Evolutionary conservation across 2,113 vertebrate species (phyloP), one percentile per base, ranked within the genome.

Genomic region (Sorex araneus): DNA sequence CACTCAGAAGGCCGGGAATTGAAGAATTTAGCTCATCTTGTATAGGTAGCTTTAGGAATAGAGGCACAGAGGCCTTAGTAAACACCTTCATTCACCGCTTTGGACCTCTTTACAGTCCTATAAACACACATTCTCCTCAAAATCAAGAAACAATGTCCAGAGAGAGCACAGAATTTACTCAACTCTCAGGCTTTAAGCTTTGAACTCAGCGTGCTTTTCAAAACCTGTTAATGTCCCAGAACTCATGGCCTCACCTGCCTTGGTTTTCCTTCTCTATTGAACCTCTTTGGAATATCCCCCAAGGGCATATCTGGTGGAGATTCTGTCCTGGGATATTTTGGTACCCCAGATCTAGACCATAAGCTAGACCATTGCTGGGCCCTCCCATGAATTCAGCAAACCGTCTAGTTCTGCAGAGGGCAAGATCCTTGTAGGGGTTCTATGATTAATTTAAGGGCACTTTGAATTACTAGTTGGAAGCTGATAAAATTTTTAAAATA

Each of bases 11-110:
- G 4, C 47, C 73, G 76, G 9, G 19, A 67, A 66, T 3, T 70
- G 9, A 8, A 13, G 40, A 6, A 8, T 60, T n/a, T 40, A 80
- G 50, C 25, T 19, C 36, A 34, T 84, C 11, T 21, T 78, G 83
- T 91, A n/a, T 54, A 79, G 66, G 66, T 47, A 8, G 76, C n/a
- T 76, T 45, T 10, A 54, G 91, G n/a, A 88, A 69, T 11, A 77
- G 64, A 66, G 8, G 6, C 12, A 69, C 15, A 77, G 64, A 66
- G 8, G 6, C 12, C n/a, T 2, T 10, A 47, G 45, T 27, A 27
- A 23, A 79, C 15, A 66, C 54, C 16, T 16, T 45, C 2, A 18
- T 85, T 82, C 27, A 77, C 32, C 25, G 74, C 28, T 40, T 79
- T n/a, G 86, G 83, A 70, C 19, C 43, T 93, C 13, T n/a, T 36